Evolutionary conservation across 2,797 vertebrate species (phyloP).

Genomic region (Bufotes viridis): DNA sequence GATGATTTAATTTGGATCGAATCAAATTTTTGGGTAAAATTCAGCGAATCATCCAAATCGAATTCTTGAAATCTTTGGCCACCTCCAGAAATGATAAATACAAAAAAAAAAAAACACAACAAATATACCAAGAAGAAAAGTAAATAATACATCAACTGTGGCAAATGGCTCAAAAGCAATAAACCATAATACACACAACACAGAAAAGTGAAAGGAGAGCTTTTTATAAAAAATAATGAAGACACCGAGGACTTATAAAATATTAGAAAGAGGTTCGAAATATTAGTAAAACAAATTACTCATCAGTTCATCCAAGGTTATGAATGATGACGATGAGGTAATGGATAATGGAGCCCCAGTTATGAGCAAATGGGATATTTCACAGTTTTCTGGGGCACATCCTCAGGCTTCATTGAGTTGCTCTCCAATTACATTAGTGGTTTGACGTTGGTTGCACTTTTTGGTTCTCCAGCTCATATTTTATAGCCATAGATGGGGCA

Average conservation of each 20-base stretch:
- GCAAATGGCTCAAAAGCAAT: background rate
- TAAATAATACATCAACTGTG: background rate
- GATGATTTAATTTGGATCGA: no score
- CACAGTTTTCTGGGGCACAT: background rate
- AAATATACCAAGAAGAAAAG: no score
- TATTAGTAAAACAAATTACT: background rate
- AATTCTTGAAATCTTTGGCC: no score
- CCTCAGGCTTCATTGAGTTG: background rate
- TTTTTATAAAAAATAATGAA: background rate
- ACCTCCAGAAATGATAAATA: no score
- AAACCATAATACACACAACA: background rate
- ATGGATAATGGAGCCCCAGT: background rate
- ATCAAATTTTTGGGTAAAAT: no score
- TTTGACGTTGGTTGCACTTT: background rate
- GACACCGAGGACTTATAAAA: background rate
- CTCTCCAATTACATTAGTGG: background rate
- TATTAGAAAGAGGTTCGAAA: background rate
- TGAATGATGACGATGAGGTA: background rate
- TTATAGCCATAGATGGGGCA: no score
- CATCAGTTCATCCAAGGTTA: background rate
- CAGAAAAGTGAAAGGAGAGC: no score
- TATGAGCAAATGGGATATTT: background rate
- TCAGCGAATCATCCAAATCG: no score
- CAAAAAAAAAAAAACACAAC: no score
- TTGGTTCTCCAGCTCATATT: background rate